phyloP scores from a whole-genome alignment of 2,113 vertebrate species.

The Leiothrix lutea region DNA sequence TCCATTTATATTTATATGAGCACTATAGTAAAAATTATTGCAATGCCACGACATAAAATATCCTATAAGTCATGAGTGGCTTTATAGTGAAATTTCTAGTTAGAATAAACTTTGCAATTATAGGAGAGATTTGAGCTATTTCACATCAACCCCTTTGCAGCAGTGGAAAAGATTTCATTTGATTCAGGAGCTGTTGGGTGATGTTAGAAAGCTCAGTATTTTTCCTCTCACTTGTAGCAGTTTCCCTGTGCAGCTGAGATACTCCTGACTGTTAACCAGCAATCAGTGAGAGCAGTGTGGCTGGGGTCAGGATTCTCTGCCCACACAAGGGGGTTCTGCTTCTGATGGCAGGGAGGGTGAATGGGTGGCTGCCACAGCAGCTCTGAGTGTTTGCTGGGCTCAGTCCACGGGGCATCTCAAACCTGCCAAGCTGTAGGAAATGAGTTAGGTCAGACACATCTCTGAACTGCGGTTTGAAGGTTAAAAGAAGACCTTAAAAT shows the following conservation, averaged over 20 bases:
- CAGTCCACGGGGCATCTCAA: neutral
- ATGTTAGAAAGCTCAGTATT: neutral
- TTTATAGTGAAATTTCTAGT: neutral
- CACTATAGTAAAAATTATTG: neutral
- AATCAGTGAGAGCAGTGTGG: neutral
- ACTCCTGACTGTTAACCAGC: neutral
- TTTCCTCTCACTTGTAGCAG: neutral
- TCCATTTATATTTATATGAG: neutral
- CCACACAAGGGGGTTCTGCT: neutral
- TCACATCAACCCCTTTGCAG: neutral
- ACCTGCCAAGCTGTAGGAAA: neutral
- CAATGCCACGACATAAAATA: neutral
- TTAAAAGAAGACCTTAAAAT: constrained; percentile 22
- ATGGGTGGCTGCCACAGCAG: neutral
- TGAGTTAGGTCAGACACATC: neutral
- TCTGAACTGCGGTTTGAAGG: constrained; percentile 28
- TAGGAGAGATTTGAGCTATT: neutral
- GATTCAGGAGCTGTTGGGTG: neutral
- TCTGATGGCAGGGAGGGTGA: neutral
- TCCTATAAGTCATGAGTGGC: neutral
- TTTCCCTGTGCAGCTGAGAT: neutral
- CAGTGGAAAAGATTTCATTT: neutral
- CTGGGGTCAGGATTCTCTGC: neutral
- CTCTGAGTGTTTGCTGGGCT: neutral
- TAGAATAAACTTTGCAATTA: neutral